phyloP scores from a whole-genome alignment of 2,888 invertebrate species.

The Agelastica alni region DNA sequence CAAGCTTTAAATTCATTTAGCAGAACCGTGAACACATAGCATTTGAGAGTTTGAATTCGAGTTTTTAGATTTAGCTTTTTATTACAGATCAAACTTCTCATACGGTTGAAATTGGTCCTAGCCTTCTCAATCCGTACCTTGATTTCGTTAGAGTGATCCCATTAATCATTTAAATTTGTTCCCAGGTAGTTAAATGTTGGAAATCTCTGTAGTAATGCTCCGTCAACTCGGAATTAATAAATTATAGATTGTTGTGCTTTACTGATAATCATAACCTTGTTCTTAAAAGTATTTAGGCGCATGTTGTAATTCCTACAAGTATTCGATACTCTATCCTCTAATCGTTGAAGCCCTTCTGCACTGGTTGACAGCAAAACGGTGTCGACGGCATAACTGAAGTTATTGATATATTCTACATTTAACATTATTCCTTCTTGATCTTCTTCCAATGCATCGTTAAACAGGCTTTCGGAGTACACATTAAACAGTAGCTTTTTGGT shows the following conservation, averaged over 20 bases:
- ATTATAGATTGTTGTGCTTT: not conserved
- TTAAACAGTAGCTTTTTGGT: not conserved
- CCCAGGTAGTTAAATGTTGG: too few relatives aligned
- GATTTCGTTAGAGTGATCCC: too few relatives aligned
- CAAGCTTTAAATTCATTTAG: too few relatives aligned
- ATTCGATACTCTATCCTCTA: not conserved
- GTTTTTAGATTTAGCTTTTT: too few relatives aligned
- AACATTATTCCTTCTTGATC: not conserved
- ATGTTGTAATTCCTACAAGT: not conserved
- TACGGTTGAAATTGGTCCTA: too few relatives aligned
- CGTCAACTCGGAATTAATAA: too few relatives aligned
- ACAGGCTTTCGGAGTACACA: not conserved
- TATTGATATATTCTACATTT: not conserved
- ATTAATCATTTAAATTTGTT: too few relatives aligned
- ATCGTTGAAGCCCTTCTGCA: not conserved
- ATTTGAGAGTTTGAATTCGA: too few relatives aligned
- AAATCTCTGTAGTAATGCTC: too few relatives aligned
- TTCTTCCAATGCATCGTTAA: not conserved
- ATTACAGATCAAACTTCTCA: too few relatives aligned
- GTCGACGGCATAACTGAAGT: not conserved
- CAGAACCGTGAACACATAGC: too few relatives aligned
- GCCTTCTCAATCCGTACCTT: too few relatives aligned
- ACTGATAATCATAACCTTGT: not conserved
- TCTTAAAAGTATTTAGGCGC: not conserved
- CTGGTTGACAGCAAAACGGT: not conserved